Base-by-base conservation (phyloP, 2,797 vertebrate species). In the Brotula barbata region DNA sequence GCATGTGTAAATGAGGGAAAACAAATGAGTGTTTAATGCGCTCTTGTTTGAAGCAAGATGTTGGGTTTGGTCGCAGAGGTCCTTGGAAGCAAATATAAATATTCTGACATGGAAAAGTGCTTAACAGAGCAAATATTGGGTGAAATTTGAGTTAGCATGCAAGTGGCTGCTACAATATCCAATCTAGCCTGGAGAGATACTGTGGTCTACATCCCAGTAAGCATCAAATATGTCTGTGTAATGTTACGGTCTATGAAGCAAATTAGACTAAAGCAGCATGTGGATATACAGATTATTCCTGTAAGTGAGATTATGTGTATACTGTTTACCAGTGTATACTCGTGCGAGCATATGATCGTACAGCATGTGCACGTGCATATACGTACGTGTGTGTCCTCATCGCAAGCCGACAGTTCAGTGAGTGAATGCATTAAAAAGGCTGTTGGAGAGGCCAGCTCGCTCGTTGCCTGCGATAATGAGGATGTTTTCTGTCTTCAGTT, bases 401-500 rank as follows among this genome's bases (percentile, higher is more conserved):
- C 47, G 25, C 56, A 9, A 19, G 79, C 71, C 71, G 58, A 56
- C 54, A 65, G 75, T 69, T 71, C 74, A 86, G 64, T 73, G 75
- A 86, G 64, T 73, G 87, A 87, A 82, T 78, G 84, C 83, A 84
- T 87, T 82, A 72, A 86, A 79, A 65, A 71, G 71, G 78, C 65
- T 76, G 76, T 69, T 62, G 69, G 77, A 78, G 76, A 73, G 85
- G 74, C 64, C 74, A n/a, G 73, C 77, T 70, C 60, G 59, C 78
- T 85, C 78, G 33, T 73, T 64, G 73, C 78, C 78, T 47, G 56
- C 80, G 82, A 87, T 90, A 91, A 91, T 91, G 89, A 90, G 88
- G 85, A 90, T 86, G 86, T 87, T 91, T 91, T 89, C 87, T 89
- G 88, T 89, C 85, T 83, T 81, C 82, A 86, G 81, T 91, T 90